phyloP scores from a whole-genome alignment of 2,888 invertebrate genomes.

The Troides oblongomaculatus region DNA sequence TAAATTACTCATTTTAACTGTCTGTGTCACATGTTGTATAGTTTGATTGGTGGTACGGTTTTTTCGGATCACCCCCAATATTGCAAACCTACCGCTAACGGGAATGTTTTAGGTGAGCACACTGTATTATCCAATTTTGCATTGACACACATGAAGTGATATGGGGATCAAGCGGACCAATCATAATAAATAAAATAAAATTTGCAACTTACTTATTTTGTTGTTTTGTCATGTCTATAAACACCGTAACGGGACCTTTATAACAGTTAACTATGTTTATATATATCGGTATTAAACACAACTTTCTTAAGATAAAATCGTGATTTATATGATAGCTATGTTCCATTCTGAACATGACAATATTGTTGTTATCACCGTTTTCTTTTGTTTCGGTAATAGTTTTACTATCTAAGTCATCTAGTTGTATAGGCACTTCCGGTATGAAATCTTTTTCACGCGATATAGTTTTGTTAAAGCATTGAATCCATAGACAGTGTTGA shows the following conservation, averaged over 20 bases:
- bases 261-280: slow-evolving; percentile 85
- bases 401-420: slow-evolving; percentile 57
- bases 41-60: too few species aligned
- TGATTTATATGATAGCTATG: slow-evolving; percentile 81
- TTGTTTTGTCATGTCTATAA: slow-evolving; percentile 79
- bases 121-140: too few species aligned
- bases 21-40: too few species aligned
- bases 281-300: slow-evolving; percentile 85
- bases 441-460: slow-evolving; percentile 63
- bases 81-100: too few species aligned
- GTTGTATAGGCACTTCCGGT: slow-evolving; percentile 60
- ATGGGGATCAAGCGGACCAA: too few species aligned
- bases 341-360: slow-evolving; percentile 79
- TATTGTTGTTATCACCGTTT: slow-evolving; percentile 68
- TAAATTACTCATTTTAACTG: too few species aligned
- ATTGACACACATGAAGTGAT: too few species aligned
- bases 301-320: slow-evolving; percentile 79
- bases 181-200: not conserved
- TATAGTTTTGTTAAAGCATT: slow-evolving; percentile 78
- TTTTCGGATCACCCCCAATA: too few species aligned
- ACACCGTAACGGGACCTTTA: slow-evolving; percentile 78
- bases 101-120: too few species aligned
- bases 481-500: slow-evolving; percentile 84
- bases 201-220: slow-evolving; percentile 76
- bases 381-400: slow-evolving; percentile 44